phyloP scores from a whole-genome alignment of 2,797 vertebrate species.

The Potorous gilbertii region DNA sequence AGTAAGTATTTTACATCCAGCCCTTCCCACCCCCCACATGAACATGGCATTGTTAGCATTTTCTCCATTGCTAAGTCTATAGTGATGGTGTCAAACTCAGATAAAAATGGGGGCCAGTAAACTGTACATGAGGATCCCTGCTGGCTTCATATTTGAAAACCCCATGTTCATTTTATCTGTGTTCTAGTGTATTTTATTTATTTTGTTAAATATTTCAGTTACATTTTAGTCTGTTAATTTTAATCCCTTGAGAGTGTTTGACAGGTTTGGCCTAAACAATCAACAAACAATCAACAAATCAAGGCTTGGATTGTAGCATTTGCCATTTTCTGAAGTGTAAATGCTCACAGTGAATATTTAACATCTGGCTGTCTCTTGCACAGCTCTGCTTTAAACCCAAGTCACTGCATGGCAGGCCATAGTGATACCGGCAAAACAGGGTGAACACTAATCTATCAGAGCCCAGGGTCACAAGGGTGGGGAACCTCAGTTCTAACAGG shows the following conservation, averaged over 20 bases:
- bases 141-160: background rate
- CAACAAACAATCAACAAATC: background rate
- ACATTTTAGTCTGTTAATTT: background rate
- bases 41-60: background rate
- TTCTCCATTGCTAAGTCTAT: background rate
- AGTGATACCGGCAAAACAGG: background rate
- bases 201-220: background rate
- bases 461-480: background rate
- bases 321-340: background rate
- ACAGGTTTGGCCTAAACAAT: background rate
- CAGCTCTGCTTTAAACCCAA: background rate
- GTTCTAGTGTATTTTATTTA: background rate
- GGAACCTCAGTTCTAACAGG: background rate
- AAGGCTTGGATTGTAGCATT: background rate
- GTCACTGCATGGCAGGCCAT: background rate
- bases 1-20: background rate
- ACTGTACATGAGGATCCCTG: background rate
- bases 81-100: background rate
- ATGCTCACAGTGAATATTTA: background rate
- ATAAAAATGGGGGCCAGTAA: background rate
- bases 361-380: background rate
- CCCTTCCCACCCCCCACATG: background rate
- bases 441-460: background rate
- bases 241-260: background rate
- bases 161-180: background rate